Base-by-base conservation (phyloP, 2,797 vertebrate species). In the Galago senegalensis region DNA sequence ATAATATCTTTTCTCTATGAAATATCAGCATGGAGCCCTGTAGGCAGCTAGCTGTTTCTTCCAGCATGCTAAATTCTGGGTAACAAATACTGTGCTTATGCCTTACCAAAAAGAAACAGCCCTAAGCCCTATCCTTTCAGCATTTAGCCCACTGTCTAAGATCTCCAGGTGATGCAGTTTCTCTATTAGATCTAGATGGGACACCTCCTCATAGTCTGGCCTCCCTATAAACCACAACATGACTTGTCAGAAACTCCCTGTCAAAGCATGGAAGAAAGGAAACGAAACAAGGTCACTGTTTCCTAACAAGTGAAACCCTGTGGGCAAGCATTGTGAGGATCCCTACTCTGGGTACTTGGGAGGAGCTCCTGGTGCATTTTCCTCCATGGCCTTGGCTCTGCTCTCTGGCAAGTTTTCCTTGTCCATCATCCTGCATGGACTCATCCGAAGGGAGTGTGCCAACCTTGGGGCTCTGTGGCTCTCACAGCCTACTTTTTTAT, bases 261-360 rank as follows among this genome's bases (percentile, higher is more conserved):
- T 91, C 87, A 80, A 8, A 49, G 58, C 1, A 93, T 9, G 14
- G 40, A 79, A 27, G n/a, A 80, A 77, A 60, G 65, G 17, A 10
- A 27, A 46, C 72, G 40, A 70, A 37, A 29, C 13, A 29, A 27
- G 16, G 21, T 65, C 56, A 29, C 27, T 11, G 12, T 88, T 94
- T 88, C 29, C 20, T 61, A 63, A 12, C 2, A 31, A 6, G 18
- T 46, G 2, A 76, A 87, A 85, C 72, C 18, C 72, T 90, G 4
- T 23, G 7, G 14, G 27, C 3, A 17, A 10, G 16, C 53, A 69
- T 4, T 53, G 6, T 18, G 1, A 8, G 5, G 77, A 67, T 49
- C 12, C 14, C 21, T 29, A 12, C 4, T 9, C 1, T 14, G 23
- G 9, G 1, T 27, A 23, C 63, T 0, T 31, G 27, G 23, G 5